phyloP scores from a whole-genome alignment of 2,888 invertebrate genomes.

The Drosophila rellima region DNA sequence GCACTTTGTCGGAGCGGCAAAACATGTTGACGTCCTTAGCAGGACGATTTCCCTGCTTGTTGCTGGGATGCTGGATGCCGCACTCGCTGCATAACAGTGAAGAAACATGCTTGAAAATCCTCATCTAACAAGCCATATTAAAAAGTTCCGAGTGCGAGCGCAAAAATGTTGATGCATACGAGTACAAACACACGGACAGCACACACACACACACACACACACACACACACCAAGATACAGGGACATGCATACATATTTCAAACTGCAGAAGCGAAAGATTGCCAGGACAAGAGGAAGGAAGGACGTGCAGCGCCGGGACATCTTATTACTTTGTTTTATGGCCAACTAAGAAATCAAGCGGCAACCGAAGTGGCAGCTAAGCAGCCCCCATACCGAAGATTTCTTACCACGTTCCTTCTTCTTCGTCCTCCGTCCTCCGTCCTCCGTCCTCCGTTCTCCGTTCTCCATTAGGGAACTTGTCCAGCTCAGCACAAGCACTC shows the following conservation, averaged over 20 bases:
- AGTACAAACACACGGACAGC: too few relatives aligned
- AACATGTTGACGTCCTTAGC: conserved; percentile 63
- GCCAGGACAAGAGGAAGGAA: neutral
- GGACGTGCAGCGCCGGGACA: conserved; percentile 42
- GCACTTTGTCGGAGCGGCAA: conserved; percentile 68
- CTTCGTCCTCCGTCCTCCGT: neutral
- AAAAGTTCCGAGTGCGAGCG: conserved; percentile 63
- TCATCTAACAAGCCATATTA: conserved; percentile 76
- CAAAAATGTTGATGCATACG: conserved; percentile 46
- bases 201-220: conserved; percentile 23
- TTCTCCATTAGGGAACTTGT: conserved; percentile 4
- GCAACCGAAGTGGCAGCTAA: conserved; percentile 49
- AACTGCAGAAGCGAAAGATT: conserved; percentile 55
- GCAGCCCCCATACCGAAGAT: conserved; percentile 9
- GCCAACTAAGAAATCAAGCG: conserved; percentile 70
- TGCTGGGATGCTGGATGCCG: conserved; percentile 16
- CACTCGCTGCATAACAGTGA: conserved; percentile 14
- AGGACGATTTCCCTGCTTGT: conserved; percentile 15
- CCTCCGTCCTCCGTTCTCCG: neutral
- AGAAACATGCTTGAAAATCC: conserved; percentile 55
- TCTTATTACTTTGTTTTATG: conserved; percentile 81
- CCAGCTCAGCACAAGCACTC: conserved; percentile 33
- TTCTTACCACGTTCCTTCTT: neutral
- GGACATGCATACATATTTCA: conserved; percentile 27
- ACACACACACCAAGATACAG: neutral